Percentiles rank a stretch among this genome's conserved stretches.
These are phyloP conservation scores for Lepisosteus oculatus DNA, from an alignment of 2,113 vertebrate genomes.

Conservation along the genomic window DNA sequence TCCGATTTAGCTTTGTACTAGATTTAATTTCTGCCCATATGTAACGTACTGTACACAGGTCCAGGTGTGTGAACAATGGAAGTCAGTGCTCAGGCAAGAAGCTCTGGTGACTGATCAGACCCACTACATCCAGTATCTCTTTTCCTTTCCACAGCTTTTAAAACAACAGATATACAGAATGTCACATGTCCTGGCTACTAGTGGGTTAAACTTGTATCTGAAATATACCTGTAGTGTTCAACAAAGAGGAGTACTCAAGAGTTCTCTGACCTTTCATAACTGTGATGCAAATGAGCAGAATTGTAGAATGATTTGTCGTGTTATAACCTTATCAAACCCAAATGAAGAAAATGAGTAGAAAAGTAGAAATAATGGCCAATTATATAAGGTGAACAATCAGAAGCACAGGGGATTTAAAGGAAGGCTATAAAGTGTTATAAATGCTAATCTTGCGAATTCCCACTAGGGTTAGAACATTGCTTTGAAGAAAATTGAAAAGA, in stretches of 20 bases:
- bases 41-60: no score
- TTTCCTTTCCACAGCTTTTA: no score
- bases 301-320: slow-evolving; percentile 30
- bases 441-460: slow-evolving; percentile 15
- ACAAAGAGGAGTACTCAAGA: not conserved
- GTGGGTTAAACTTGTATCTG: no score
- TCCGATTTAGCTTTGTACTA: no score
- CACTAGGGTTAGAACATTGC: slow-evolving; percentile 5
- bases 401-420: slow-evolving; percentile 19
- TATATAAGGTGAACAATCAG: slow-evolving; percentile 34
- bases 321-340: slow-evolving; percentile 34
- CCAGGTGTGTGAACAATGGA: no score
- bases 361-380: slow-evolving; percentile 40
- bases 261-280: not conserved
- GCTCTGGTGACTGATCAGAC: no score
- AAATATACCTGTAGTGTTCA: no score
- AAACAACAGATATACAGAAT: no score
- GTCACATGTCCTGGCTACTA: no score
- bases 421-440: slow-evolving; percentile 10
- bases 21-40: no score
- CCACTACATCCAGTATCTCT: no score
- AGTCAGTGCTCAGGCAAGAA: no score
- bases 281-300: slow-evolving; percentile 20
- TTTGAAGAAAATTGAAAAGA: slow-evolving; percentile 5
- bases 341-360: slow-evolving; percentile 26